phyloP scores from a whole-genome alignment of 2,888 invertebrate species.

The Pardosa pseudoannulata region DNA sequence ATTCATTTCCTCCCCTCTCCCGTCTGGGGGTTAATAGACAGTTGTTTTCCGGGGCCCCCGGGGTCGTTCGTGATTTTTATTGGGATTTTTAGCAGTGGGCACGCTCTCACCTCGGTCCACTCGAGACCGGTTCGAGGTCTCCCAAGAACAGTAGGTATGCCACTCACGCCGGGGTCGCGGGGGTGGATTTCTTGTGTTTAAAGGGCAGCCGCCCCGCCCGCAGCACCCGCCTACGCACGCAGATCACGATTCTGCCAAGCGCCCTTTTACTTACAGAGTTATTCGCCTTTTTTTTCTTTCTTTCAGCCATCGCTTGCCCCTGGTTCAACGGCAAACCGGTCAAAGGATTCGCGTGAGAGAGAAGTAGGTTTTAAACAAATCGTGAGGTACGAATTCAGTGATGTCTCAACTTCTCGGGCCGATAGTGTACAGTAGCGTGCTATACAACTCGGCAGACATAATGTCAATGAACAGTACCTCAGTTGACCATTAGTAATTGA shows the following conservation, averaged over 20 bases:
- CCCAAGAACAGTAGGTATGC: conserved; percentile 27
- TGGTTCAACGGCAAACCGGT: conserved; percentile 18
- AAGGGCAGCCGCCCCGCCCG: conserved; percentile 21
- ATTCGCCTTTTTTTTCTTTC: background rate
- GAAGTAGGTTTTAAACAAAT: background rate
- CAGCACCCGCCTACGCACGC: conserved; percentile 46
- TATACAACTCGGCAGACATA: too few species aligned
- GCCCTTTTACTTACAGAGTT: background rate
- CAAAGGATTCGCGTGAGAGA: conserved; percentile 23
- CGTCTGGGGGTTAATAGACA: background rate
- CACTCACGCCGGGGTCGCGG: conserved; percentile 27
- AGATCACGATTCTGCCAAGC: conserved; percentile 35
- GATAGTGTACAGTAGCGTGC: background rate
- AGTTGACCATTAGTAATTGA: too few species aligned
- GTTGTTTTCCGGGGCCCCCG: background rate
- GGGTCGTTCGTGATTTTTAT: conserved; percentile 13
- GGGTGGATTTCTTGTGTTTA: conserved; percentile 5
- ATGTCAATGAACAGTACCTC: too few species aligned
- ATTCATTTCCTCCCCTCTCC: too few species aligned
- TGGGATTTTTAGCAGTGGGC: background rate
- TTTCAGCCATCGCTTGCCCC: background rate
- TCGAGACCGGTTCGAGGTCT: conserved; percentile 20
- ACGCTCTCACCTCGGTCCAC: conserved; percentile 22
- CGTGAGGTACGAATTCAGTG: too few species aligned
- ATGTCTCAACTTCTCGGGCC: too few species aligned